phyloP scores from a whole-genome alignment of 1,140 invertebrate species.

The Mya arenaria region DNA sequence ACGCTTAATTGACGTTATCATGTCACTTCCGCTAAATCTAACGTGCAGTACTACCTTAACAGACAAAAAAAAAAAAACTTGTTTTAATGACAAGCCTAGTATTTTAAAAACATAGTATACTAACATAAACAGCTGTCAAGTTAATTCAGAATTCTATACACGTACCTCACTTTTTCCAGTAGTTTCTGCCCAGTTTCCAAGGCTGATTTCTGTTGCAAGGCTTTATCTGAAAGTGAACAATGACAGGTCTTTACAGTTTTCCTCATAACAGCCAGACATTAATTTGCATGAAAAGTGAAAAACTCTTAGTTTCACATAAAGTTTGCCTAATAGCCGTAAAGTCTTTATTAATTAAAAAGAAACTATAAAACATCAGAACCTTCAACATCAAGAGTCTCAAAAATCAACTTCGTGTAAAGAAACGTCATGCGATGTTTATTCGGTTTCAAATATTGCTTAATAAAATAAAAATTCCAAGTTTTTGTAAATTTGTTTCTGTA shows the following conservation, averaged over 20 bases:
- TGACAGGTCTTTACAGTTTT: conserved; percentile 14
- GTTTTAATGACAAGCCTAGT: conserved; percentile 14
- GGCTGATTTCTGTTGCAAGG: conserved; percentile 12
- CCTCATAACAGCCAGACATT: conserved; percentile 13
- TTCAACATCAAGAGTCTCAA: conserved; percentile 10
- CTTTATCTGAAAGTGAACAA: conserved; percentile 11
- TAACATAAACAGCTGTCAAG: conserved; percentile 14
- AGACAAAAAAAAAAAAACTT: background rate
- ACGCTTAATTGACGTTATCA: conserved; percentile 4
- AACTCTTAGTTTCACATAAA: conserved; percentile 9
- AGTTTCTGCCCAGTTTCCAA: conserved; percentile 13
- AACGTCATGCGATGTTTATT: conserved; percentile 10
- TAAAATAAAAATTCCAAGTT: background rate
- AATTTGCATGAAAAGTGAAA: conserved; percentile 15
- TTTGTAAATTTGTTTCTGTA: conserved; percentile 12
- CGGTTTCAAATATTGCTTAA: conserved; percentile 6
- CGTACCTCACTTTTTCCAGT: conserved; percentile 2
- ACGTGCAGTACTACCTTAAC: conserved; percentile 8
- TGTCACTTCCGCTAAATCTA: conserved; percentile 10
- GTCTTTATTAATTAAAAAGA: conserved; percentile 8
- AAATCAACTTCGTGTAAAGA: conserved; percentile 12
- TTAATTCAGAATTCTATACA: conserved; percentile 15
- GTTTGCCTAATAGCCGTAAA: background rate
- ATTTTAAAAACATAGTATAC: conserved; percentile 16
- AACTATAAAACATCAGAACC: conserved; percentile 14